Conservation (phyloP, 2,113 vertebrate genomes). For the Brachypodius melanocephalos region DNA sequence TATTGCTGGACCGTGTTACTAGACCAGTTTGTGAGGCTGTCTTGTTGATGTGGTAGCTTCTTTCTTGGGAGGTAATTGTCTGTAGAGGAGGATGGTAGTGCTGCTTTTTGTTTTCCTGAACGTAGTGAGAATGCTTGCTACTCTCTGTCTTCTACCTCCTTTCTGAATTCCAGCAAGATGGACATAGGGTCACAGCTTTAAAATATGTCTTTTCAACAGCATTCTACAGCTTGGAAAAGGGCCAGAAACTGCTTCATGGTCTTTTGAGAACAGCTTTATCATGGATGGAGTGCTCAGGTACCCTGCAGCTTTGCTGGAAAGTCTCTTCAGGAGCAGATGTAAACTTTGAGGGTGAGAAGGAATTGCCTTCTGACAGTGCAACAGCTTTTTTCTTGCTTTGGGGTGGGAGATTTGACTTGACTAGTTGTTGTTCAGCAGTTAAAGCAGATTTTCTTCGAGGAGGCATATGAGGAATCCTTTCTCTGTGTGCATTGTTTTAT, state of each 20-base stretch:
- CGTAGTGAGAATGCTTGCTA: not conserved
- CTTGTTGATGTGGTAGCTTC: not conserved
- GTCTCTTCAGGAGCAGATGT: not conserved
- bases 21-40: not conserved
- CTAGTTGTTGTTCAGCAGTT: not conserved
- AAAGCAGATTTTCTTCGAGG: not conserved
- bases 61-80: not conserved
- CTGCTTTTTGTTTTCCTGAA: not conserved
- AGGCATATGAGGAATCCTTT: not conserved
- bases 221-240: conserved; percentile 11
- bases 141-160: not conserved
- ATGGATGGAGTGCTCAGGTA: not conserved
- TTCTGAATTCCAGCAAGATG: not conserved
- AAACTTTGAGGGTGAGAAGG: not conserved
- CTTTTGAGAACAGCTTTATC: not conserved
- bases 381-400: not conserved
- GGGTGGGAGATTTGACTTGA: not conserved
- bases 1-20: not conserved
- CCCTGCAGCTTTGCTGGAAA: not conserved
- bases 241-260: not conserved
- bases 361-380: not conserved
- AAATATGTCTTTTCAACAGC: not conserved
- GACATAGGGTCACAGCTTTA: not conserved
- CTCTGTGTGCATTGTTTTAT: not conserved
- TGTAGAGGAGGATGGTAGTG: not conserved